Conservation (phyloP, 2,888 invertebrate species). For the Hesperia comma region DNA sequence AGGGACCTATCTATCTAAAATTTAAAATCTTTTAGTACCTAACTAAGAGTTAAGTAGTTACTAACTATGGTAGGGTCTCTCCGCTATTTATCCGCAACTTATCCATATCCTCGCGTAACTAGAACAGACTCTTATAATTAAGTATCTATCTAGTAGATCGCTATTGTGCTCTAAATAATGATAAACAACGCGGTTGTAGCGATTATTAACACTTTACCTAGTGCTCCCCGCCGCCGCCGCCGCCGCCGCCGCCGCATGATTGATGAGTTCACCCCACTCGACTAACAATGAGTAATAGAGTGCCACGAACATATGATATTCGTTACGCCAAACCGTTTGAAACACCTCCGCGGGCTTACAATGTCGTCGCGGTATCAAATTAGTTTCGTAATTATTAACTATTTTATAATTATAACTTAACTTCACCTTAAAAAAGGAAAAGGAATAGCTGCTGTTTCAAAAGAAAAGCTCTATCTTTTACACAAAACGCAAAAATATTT, state of each 20-base stretch:
- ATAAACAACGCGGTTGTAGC: slow-evolving; percentile 56
- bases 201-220: slow-evolving; percentile 78
- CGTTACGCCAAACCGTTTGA: slow-evolving; percentile 56
- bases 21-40: no score
- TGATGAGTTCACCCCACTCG: slow-evolving; percentile 64
- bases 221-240: slow-evolving; percentile 46
- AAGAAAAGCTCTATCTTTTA: background rate
- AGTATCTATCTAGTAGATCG: slow-evolving; percentile 34
- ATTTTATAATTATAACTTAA: background rate
- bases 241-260: slow-evolving; percentile 62
- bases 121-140: slow-evolving; percentile 24
- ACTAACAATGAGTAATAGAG: slow-evolving; percentile 72
- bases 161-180: slow-evolving; percentile 43
- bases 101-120: background rate
- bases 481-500: background rate
- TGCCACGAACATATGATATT: slow-evolving; percentile 71
- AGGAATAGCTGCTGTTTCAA: background rate
- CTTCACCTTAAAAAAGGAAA: no score
- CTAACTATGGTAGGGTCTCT: background rate
- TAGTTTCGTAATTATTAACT: slow-evolving; percentile 12
- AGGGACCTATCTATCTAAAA: no score
- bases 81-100: background rate
- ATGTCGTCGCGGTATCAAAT: slow-evolving; percentile 10
- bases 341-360: slow-evolving; percentile 39
- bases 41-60: no score